phyloP scores from a whole-genome alignment of 2,888 invertebrate genomes.

The Nomada goodeniana region DNA sequence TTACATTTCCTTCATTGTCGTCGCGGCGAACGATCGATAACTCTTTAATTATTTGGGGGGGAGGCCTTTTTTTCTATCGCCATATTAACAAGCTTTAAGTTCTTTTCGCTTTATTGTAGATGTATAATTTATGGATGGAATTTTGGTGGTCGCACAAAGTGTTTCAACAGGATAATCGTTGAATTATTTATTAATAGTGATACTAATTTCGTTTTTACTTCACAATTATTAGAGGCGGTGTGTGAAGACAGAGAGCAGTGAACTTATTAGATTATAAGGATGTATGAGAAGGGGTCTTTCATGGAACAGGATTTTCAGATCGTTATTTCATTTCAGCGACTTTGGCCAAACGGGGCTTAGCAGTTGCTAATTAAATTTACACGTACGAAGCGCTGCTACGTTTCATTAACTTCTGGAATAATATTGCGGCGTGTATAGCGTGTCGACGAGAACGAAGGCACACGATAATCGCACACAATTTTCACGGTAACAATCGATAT shows the following conservation, averaged over 20 bases:
- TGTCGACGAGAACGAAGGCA: slow-evolving; percentile 11
- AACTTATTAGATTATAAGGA: not conserved
- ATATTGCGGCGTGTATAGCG: not conserved
- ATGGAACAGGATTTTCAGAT: not conserved
- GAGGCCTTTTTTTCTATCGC: no score
- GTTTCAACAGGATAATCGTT: no score
- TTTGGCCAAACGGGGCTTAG: slow-evolving; percentile 4
- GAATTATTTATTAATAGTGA: not conserved
- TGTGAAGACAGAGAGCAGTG: not conserved
- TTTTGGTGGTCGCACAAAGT: no score
- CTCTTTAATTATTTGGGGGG: no score
- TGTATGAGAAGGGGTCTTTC: not conserved
- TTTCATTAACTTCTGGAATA: slow-evolving; percentile 30
- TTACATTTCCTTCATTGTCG: no score
- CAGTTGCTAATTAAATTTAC: slow-evolving; percentile 41
- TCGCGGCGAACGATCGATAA: no score
- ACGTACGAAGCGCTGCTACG: slow-evolving; percentile 18
- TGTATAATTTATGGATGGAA: no score
- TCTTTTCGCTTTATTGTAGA: no score
- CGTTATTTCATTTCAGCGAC: slow-evolving; percentile 12
- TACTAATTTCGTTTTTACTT: not conserved
- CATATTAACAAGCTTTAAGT: no score
- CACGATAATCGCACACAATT: slow-evolving; percentile 4
- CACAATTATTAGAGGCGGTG: not conserved
- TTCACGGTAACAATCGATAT: slow-evolving; percentile 8